Percentiles rank a stretch among this genome's conserved stretches.
Evolutionary conservation across 1,140 invertebrate species (phyloP).

Genomic region (Plutomurus gul): DNA sequence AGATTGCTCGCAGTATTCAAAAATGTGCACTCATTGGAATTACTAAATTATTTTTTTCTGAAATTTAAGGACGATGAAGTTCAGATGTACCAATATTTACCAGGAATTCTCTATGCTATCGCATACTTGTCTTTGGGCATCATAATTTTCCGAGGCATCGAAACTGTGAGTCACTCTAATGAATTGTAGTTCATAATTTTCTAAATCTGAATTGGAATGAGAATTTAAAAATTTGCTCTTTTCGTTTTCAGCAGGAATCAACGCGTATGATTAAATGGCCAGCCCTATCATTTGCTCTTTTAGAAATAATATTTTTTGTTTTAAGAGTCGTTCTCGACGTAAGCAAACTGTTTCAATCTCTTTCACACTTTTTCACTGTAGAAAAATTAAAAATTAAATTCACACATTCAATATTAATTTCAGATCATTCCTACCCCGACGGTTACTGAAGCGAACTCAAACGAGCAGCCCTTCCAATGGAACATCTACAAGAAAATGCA

Average conservation of each 20-base stretch:
- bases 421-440: slow-evolving; percentile 41
- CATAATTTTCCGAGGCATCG: slow-evolving; percentile 39
- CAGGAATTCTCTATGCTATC: slow-evolving; percentile 34
- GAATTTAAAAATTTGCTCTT: neutral
- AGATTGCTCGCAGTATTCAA: neutral
- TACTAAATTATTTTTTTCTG: neutral
- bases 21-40: no score
- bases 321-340: slow-evolving; percentile 25
- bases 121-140: slow-evolving; percentile 38
- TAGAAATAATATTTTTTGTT: slow-evolving; percentile 41
- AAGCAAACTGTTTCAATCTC: no score
- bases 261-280: slow-evolving; percentile 35
- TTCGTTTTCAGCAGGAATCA: slow-evolving; percentile 24
- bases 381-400: no score
- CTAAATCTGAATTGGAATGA: neutral
- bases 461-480: slow-evolving; percentile 38
- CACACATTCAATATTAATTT: no score
- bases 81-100: slow-evolving; percentile 23
- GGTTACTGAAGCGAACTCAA: slow-evolving; percentile 18
- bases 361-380: no score
- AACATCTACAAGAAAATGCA: slow-evolving; percentile 43
- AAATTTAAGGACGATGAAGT: neutral
- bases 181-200: no score
- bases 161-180: slow-evolving; percentile 16
- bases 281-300: slow-evolving; percentile 29